Conservation (phyloP, 1,140 invertebrate genomes). For the Rhizoglyphus robini region DNA sequence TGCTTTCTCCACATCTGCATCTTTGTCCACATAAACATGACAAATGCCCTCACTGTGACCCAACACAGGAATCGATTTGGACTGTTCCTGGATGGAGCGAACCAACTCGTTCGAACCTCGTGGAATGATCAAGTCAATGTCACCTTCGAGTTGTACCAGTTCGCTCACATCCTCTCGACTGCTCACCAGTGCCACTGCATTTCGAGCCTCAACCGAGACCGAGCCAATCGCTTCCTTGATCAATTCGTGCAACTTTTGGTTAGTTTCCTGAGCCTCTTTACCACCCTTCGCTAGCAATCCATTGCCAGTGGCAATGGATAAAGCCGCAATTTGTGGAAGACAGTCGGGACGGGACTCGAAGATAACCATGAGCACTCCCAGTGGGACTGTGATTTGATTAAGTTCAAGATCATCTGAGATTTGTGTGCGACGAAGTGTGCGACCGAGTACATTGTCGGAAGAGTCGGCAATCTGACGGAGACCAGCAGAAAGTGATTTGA, state of each 20-base stretch:
- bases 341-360: conserved; percentile 98
- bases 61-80: conserved; percentile 80
- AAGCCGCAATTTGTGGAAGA: conserved; percentile 86
- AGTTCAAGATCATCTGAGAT: conserved; percentile 71
- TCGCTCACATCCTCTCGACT: conserved; percentile 89
- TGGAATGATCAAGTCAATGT: conserved; percentile 95
- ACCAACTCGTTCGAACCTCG: conserved; percentile 87
- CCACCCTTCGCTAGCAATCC: conserved; percentile 91
- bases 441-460: conserved; percentile 58
- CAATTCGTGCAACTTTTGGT: conserved; percentile 77
- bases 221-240: conserved; percentile 69
- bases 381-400: conserved; percentile 87
- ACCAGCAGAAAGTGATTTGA: conserved; percentile 68
- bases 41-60: conserved; percentile 95
- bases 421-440: conserved; percentile 62
- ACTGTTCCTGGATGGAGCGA: conserved; percentile 69
- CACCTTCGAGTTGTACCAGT: conserved; percentile 72
- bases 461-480: conserved; percentile 81
- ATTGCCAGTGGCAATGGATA: conserved; percentile 92
- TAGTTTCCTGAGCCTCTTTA: conserved; percentile 84
- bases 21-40: conserved; percentile 88
- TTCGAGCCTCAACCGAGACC: conserved; percentile 51
- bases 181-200: conserved; percentile 75
- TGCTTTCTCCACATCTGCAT: conserved; percentile 70
- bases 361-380: conserved; percentile 92